A percentile compares a stretch with the other conserved stretches of the same genome.
phyloP scores from a whole-genome alignment of 2,113 vertebrate species.

The Hemiprocne comata region DNA sequence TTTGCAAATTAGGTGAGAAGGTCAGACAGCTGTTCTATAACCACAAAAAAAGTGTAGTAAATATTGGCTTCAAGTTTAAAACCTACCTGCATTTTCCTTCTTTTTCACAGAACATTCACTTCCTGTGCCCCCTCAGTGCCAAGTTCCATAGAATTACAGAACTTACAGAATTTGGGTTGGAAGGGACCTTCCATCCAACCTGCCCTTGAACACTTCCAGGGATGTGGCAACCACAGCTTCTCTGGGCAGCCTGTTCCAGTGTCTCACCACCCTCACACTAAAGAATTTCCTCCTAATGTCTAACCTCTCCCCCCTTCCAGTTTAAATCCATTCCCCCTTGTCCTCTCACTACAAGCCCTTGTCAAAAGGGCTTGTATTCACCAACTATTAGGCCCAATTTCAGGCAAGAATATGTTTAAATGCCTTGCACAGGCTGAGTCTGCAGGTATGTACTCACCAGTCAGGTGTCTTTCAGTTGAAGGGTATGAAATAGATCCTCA shows the following conservation, averaged over 20 bases:
- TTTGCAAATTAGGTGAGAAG: conserved; percentile 65
- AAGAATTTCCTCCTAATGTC: too few species aligned
- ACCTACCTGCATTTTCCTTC: background rate
- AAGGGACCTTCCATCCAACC: too few species aligned
- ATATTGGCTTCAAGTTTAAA: background rate
- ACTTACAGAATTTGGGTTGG: too few species aligned
- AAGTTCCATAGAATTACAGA: background rate
- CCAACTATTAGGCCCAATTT: background rate
- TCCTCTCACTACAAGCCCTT: too few species aligned
- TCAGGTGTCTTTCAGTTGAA: background rate
- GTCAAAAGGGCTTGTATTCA: background rate
- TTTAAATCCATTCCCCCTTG: too few species aligned
- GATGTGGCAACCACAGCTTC: too few species aligned
- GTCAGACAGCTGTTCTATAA: conserved; percentile 45
- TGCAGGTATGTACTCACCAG: background rate
- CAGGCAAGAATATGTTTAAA: background rate
- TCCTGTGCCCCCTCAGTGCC: background rate
- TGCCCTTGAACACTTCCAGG: too few species aligned
- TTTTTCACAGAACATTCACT: background rate
- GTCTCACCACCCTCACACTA: too few species aligned
- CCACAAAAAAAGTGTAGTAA: background rate
- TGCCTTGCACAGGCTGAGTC: background rate
- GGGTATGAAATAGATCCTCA: background rate
- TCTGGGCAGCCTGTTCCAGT: too few species aligned
- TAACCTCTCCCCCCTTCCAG: too few species aligned